These are phyloP conservation scores for Mobula birostris DNA, from an alignment of 2,113 vertebrate genomes.

Conservation along the genomic window DNA sequence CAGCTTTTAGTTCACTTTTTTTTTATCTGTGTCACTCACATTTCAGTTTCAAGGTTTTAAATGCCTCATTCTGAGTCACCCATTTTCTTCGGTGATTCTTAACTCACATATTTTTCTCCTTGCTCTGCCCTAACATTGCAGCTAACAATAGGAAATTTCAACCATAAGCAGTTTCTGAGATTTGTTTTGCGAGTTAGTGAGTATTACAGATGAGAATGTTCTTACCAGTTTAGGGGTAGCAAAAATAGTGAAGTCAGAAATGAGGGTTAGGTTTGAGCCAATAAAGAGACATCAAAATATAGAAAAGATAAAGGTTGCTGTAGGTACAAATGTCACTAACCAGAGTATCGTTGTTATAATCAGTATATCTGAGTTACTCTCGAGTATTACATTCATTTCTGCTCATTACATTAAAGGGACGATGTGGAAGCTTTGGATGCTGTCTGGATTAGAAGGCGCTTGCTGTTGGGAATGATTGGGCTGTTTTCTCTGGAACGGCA, in stretches of 20 bases:
- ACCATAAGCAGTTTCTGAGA: not conserved
- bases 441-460: too few relatives aligned
- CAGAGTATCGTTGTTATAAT: not conserved
- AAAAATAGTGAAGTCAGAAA: not conserved
- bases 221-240: not conserved
- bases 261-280: not conserved
- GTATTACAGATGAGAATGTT: not conserved
- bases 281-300: not conserved
- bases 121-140: not conserved
- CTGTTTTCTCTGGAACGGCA: too few relatives aligned
- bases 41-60: not conserved
- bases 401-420: too few relatives aligned
- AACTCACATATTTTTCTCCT: not conserved
- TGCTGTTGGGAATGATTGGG: too few relatives aligned
- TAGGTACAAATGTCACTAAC: not conserved
- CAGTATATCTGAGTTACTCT: too few relatives aligned
- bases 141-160: not conserved
- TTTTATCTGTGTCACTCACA: not conserved
- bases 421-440: too few relatives aligned
- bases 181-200: not conserved
- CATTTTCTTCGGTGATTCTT: not conserved
- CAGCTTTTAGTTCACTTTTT: constrained; percentile 4
- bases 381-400: too few relatives aligned
- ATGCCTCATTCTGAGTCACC: not conserved
- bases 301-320: not conserved